Conservation (phyloP, 2,797 vertebrate genomes). For the Rhinophrynus dorsalis region DNA sequence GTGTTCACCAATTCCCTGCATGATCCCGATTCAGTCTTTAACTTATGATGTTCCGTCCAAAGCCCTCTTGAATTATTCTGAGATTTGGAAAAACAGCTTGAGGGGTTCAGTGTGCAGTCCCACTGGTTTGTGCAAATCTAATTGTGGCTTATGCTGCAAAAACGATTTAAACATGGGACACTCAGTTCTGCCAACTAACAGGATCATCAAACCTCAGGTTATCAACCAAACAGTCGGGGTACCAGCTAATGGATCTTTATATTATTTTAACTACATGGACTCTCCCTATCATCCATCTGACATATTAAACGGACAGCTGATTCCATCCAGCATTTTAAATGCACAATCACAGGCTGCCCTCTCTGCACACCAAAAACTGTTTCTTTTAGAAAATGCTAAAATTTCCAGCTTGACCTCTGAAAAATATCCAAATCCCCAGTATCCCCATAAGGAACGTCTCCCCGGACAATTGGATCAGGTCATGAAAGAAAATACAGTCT, state of each 20-base stretch:
- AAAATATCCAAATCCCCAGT: conserved; percentile 83
- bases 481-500: conserved; percentile 85
- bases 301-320: conserved; percentile 79
- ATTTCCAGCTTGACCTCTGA: conserved; percentile 75
- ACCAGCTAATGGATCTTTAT: conserved; percentile 84
- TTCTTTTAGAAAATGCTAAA: conserved; percentile 90
- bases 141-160: conserved; percentile 86
- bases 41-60: conserved; percentile 90
- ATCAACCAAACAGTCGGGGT: conserved; percentile 87
- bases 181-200: conserved; percentile 70
- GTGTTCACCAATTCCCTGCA: conserved; percentile 89
- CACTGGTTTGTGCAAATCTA: conserved; percentile 84
- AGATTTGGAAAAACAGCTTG: conserved; percentile 91
- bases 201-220: conserved; percentile 95
- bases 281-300: conserved; percentile 86
- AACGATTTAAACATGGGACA: conserved; percentile 80
- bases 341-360: conserved; percentile 83
- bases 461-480: conserved; percentile 92
- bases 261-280: conserved; percentile 97
- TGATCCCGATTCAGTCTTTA: conserved; percentile 89
- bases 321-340: conserved; percentile 77
- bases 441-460: conserved; percentile 83
- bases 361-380: conserved; percentile 87
- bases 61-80: conserved; percentile 91
- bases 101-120: conserved; percentile 78